These are phyloP conservation scores for Bucco capensis DNA, from an alignment of 2,113 vertebrate genomes.

Conservation along the genomic window DNA sequence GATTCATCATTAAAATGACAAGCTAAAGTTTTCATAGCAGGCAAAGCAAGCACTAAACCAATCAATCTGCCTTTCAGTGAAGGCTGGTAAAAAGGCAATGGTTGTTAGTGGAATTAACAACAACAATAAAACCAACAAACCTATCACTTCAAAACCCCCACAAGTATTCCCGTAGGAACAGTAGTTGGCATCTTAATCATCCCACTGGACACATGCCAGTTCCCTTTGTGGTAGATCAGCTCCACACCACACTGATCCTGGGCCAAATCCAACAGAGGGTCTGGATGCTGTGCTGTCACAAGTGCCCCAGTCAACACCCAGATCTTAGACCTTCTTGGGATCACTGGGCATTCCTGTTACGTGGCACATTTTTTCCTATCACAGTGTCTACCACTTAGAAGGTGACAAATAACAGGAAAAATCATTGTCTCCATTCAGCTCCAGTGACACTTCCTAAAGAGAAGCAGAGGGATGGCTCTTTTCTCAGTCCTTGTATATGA, in stretches of 20 bases:
- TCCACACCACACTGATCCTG: neutral
- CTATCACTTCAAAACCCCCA: neutral
- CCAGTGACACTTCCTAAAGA: neutral
- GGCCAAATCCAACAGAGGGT: neutral
- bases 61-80: neutral
- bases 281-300: neutral
- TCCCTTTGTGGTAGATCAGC: neutral
- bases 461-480: neutral
- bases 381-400: neutral
- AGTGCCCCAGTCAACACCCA: neutral
- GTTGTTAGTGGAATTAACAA: neutral
- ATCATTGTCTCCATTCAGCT: neutral
- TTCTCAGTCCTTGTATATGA: neutral
- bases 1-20: neutral
- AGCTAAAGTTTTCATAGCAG: neutral
- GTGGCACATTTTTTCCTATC: neutral
- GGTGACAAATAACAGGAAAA: neutral
- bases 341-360: neutral
- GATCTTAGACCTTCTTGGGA: neutral
- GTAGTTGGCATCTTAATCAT: neutral
- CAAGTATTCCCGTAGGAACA: neutral
- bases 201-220: neutral
- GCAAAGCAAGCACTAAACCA: neutral
- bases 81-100: neutral
- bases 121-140: neutral